phyloP scores from a whole-genome alignment of 92 coral and sea anemone species.

The Epizoanthus rinbou region DNA sequence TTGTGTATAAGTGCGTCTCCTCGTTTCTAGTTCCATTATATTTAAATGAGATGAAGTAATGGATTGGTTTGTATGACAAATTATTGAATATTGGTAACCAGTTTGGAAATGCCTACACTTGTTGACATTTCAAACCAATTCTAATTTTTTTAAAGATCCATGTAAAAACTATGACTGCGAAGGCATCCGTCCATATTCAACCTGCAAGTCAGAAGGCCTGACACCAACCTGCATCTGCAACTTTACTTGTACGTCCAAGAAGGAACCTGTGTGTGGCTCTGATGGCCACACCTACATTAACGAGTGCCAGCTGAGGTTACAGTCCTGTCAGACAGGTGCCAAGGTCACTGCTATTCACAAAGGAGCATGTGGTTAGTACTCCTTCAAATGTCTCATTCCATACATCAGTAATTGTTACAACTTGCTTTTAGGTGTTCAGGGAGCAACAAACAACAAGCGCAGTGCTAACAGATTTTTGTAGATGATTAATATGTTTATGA shows the following conservation, averaged over 20 bases:
- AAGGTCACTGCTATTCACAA: neutral
- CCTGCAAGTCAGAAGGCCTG: neutral
- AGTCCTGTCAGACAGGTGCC: neutral
- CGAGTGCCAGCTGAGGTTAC: neutral
- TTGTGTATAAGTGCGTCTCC: too few species aligned
- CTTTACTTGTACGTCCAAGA: neutral
- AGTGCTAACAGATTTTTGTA: too few species aligned
- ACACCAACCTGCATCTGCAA: neutral
- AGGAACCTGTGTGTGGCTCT: neutral
- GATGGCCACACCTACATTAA: neutral
- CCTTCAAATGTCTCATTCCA: neutral
- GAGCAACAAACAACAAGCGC: too few species aligned
- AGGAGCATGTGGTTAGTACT: constrained; percentile 4
- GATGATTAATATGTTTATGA: too few species aligned
- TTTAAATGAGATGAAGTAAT: too few species aligned
- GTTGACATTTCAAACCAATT: neutral
- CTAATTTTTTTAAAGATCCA: neutral
- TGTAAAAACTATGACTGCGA: constrained; percentile 14
- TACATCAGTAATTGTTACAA: neutral
- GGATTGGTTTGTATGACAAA: too few species aligned
- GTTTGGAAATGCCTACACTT: too few species aligned
- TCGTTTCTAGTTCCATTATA: too few species aligned
- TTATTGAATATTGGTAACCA: too few species aligned
- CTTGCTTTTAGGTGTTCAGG: too few species aligned
- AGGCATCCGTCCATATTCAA: constrained; percentile 2